Evolutionary conservation across 30 jellyfish, hydroid and myxozoan species (phyloP).

Genomic region (Pseudorhiza aurosa): DNA sequence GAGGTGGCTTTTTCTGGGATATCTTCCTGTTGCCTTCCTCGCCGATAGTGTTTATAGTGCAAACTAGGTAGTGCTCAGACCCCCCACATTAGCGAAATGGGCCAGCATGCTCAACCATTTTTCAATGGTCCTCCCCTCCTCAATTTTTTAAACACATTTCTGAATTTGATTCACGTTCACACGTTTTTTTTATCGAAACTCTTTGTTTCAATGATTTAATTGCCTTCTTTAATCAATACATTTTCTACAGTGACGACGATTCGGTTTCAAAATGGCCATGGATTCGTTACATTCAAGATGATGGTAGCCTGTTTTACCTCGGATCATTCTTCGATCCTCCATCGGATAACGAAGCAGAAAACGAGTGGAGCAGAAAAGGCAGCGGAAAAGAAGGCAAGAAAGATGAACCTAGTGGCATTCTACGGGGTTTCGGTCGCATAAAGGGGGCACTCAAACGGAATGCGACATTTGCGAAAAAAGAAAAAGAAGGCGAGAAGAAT

Average conservation of each 20-base stretch:
- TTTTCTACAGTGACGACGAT: constrained; percentile 76
- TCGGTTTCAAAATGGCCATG: constrained; percentile 75
- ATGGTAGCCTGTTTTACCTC: constrained; percentile 82
- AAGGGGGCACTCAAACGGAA: constrained; percentile 70
- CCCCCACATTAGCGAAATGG: too few relatives aligned
- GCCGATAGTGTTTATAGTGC: too few relatives aligned
- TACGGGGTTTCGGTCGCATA: constrained; percentile 69
- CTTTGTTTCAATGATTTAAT: too few relatives aligned
- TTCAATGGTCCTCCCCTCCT: too few relatives aligned
- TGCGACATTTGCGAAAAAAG: constrained; percentile 69
- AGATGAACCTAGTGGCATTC: constrained; percentile 42
- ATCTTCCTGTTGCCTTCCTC: too few relatives aligned
- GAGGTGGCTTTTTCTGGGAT: too few relatives aligned
- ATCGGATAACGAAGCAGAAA: constrained; percentile 21
- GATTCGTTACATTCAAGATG: constrained; percentile 75
- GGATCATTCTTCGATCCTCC: constrained; percentile 46
- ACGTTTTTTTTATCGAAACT: too few relatives aligned
- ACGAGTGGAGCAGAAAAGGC: not conserved
- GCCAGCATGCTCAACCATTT: too few relatives aligned
- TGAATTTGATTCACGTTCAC: too few relatives aligned
- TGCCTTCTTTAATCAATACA: too few relatives aligned
- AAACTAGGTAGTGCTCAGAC: too few relatives aligned
- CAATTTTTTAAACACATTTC: too few relatives aligned
- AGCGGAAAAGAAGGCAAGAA: constrained; percentile 25
- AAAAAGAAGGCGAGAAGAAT: constrained; percentile 25